Conservation (phyloP, 2,113 vertebrate genomes). For the Rallus limicola region DNA sequence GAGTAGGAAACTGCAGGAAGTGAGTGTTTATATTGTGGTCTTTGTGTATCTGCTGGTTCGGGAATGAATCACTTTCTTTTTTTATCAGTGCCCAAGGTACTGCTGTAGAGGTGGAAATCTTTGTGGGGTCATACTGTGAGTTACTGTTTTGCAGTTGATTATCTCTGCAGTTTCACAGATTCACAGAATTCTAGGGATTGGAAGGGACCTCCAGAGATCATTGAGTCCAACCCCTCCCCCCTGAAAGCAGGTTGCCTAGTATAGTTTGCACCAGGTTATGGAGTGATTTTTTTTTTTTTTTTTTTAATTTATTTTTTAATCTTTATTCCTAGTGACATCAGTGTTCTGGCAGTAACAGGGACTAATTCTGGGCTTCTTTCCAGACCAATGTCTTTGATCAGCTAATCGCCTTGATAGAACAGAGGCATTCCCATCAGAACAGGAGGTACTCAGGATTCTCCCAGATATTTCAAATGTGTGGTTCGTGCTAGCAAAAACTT, state of each 20-base stretch:
- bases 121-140: background rate
- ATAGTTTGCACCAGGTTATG: background rate
- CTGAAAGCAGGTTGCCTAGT: too few species aligned
- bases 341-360: background rate
- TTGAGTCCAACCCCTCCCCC: too few species aligned
- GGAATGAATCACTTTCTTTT: constrained; percentile 51
- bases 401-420: constrained; percentile 16
- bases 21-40: constrained; percentile 32
- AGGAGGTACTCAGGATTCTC: background rate
- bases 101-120: background rate
- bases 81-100: background rate
- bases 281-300: background rate
- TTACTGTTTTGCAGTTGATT: background rate
- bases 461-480: background rate
- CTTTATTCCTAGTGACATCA: constrained; percentile 19
- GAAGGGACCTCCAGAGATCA: too few species aligned
- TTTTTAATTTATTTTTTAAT: background rate
- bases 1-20: constrained; percentile 46
- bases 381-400: constrained; percentile 49
- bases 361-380: constrained; percentile 29
- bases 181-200: too few species aligned
- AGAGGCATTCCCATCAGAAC: constrained; percentile 15
- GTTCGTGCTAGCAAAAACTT: background rate
- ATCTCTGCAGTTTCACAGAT: background rate
- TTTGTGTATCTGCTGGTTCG: constrained; percentile 23